Evolutionary conservation across 2,113 vertebrate species (phyloP).

Genomic region (Ptychochromis oligacanthus): DNA sequence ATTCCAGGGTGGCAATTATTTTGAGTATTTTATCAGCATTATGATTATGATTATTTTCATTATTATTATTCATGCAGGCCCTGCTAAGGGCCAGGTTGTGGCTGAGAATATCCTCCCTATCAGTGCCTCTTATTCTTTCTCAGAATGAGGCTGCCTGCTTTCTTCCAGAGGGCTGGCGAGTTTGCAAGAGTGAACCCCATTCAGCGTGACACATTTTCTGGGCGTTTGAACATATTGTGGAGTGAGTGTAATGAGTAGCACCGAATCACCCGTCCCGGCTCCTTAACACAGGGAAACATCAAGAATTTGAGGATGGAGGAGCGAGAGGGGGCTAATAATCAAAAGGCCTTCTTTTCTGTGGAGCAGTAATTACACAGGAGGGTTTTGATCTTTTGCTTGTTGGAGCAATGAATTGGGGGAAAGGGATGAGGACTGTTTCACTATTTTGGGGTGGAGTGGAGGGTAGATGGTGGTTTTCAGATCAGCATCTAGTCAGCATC

Average conservation of each 20-base stretch:
- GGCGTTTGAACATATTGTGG: constrained; percentile 82
- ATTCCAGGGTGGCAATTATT: constrained; percentile 79
- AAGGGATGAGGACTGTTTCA: constrained; percentile 65
- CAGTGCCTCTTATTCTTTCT: constrained; percentile 45
- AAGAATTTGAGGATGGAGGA: constrained; percentile 68
- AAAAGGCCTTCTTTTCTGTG: constrained; percentile 67
- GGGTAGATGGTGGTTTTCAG: constrained; percentile 47
- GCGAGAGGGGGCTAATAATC: constrained; percentile 62
- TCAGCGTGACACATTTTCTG: constrained; percentile 82
- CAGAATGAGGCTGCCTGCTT: constrained; percentile 68
- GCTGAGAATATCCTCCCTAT: constrained; percentile 46
- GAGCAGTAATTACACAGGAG: constrained; percentile 71
- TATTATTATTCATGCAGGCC: constrained; percentile 76
- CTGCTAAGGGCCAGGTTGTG: constrained; percentile 56
- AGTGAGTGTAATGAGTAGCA: constrained; percentile 73
- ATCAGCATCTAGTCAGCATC: constrained; percentile 23
- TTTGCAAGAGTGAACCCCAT: constrained; percentile 72
- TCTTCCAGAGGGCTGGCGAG: constrained; percentile 64
- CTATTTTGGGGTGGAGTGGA: constrained; percentile 35
- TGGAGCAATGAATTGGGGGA: constrained; percentile 65
- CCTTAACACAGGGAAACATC: constrained; percentile 63
- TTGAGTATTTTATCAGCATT: constrained; percentile 81
- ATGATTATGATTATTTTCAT: constrained; percentile 84
- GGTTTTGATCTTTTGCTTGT: constrained; percentile 80
- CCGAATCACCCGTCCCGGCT: constrained; percentile 65